Evolutionary conservation across 1,140 invertebrate genomes (phyloP), one percentile per base, ranked within the genome.

Genomic region (Trichoplusia ni): DNA sequence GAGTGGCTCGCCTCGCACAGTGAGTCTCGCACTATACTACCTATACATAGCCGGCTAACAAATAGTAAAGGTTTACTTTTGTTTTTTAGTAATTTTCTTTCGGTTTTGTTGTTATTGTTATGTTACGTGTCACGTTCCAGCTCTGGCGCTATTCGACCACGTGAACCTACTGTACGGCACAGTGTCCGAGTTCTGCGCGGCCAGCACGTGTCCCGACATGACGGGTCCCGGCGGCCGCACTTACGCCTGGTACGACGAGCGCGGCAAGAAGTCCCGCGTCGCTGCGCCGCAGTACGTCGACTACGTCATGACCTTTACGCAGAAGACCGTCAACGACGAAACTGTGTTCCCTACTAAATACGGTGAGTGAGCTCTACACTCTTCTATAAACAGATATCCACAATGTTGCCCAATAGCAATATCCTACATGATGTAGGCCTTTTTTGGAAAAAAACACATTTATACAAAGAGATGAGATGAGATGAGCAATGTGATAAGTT

Each of bases 1-100:
- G 98, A 99, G 93, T 99, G 98, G 98, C 94, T 99, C 70, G 98
- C 98, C 61, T 99, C 97, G 70, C 98, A 99, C 89, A 99, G 97
- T 98, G 90, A 95, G 95, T 95, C 76, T 62, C 2, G 8, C 18
- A 8, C 2, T 6, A 6, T 2, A 7, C 4, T 21, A 1, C n/a
- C 8, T 6, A 44, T 11, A 5, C n/a, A 44, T n/a, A n/a, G n/a
- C n/a, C n/a, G n/a, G n/a, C n/a, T n/a, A n/a, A n/a, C n/a, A n/a
- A n/a, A n/a, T n/a, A n/a, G n/a, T n/a, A n/a, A n/a, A n/a, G n/a
- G n/a, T n/a, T n/a, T n/a, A n/a, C n/a, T n/a, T n/a, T n/a, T n/a
- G n/a, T n/a, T n/a, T n/a, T n/a, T n/a, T n/a, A n/a, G n/a, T n/a
- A n/a, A n/a, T n/a, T n/a, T n/a, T 27, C 16, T 1, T 4, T 16